Evolutionary conservation across 2,113 vertebrate species (phyloP), one percentile per base, ranked within the genome.

Genomic region (Eptesicus fuscus): DNA sequence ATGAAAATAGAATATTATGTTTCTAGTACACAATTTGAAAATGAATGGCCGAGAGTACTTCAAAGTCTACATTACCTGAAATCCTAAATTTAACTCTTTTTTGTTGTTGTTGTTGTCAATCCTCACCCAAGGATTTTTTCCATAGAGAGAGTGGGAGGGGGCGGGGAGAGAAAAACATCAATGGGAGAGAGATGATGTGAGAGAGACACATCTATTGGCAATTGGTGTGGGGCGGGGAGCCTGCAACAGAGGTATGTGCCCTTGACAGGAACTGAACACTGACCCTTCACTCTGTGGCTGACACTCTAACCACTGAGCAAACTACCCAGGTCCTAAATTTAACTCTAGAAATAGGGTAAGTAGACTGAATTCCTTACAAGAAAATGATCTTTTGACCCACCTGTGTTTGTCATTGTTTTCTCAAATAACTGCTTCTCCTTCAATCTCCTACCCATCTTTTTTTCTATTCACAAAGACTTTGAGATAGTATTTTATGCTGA

Each of bases 401-500:
- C 17, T 85, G 23, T 51, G 11, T 92, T 96, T 96, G n/a, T 47
- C 67, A 47, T 95, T 92, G 25, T 90, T 74, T 94, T 94, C 51
- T 88, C 84, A 69, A 80, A 37, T 88, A 88, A 83, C 61, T 93
- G 51, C 71, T 94, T 87, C 32, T 91, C 65, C 23, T 28, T 86
- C 83, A 61, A 91, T 70, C 23, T 56, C 35, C 35, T 79, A 44
- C 17, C 84, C 77, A 47, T 80, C 17, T 59, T 63, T 83, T 83
- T 63, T 92, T 94, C 70, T 51, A 65, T 85, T 91, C 53, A 88
- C 84, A 91, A 82, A 94, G 35, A 70, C n/a, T 63, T 92, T 63
- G 11, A 61, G 71, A 83, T 84, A 90, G 47, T 67, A 59, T 86
- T 91, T 91, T 78, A 44, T 7, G 77, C 32, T 87, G n/a, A 49